Base-by-base conservation (phyloP, 2,797 vertebrate species). In the Tinamus major region DNA sequence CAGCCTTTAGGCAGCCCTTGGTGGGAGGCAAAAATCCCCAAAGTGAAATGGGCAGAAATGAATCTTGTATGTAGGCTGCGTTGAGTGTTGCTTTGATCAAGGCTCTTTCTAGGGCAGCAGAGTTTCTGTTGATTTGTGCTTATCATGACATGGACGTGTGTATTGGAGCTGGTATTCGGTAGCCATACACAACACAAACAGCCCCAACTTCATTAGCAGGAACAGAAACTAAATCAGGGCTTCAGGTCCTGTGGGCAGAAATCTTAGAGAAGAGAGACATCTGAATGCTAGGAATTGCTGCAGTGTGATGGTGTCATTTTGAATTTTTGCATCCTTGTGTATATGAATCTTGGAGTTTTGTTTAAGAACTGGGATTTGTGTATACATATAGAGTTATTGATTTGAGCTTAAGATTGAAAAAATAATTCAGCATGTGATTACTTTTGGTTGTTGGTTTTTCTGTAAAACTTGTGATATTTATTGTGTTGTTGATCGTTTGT, bases 201-300 rank as follows among this genome's bases (percentile, higher is more conserved):
- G 44, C 44, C 44, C 18, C 44, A 80, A 53, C 0, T 1, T 27
- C 56, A 29, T 16, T 27, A 53, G 11, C 37, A 63, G 82, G 79
- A 91, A 80, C 64, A 87, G 89, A 93, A 94, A 72, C 55, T 27
- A 1, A 39, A 48, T 58, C 49, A 1, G 2, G 70, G 23, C 88
- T 86, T 55, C 80, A 90, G 51, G n/a, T 82, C 85, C 55, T 90
- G 0, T 31, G 70, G 26, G 42, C 69, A 46, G 37, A 88, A 88
- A 39, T 74, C 58, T 63, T 9, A 71, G 31, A 39, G 26, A 42
- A 77, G 3, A 56, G 6, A 19, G 39, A 48, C 2, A 4, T 39
- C 21, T 56, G 56, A 61, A 48, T 19, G 41, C 7, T 0, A 55
- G 15, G 19, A 68, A n/a, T 75, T 55, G 4, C 11, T 68, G 1